A percentile compares a stretch with the other conserved stretches of the same genome.
These are phyloP conservation scores for Hippocampus mohnikei DNA, from an alignment of 2,113 vertebrate species.

Conservation along the genomic window DNA sequence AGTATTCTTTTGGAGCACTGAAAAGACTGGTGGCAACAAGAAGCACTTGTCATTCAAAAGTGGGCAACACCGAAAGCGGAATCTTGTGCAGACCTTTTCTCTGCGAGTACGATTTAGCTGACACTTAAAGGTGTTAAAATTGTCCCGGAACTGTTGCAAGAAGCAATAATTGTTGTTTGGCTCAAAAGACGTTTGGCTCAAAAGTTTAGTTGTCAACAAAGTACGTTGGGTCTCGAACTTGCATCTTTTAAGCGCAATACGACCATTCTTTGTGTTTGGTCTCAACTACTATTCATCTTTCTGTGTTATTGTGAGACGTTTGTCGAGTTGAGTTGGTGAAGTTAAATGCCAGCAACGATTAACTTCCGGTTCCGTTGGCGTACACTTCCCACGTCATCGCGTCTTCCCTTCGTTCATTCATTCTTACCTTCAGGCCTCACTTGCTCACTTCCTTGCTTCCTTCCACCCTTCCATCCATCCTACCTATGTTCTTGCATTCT, in stretches of 20 bases:
- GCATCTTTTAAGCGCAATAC: not conserved
- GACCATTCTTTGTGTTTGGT: not conserved
- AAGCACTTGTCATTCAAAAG: constrained; percentile 54
- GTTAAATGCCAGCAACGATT: not conserved
- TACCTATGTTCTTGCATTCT: too few relatives aligned
- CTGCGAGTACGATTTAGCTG: not conserved
- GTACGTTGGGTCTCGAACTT: not conserved
- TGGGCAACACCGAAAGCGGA: constrained; percentile 53
- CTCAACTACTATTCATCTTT: not conserved
- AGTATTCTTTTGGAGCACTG: not conserved
- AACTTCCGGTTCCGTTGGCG: not conserved
- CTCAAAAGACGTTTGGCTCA: not conserved
- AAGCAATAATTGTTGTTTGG: not conserved
- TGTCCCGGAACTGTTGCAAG: not conserved
- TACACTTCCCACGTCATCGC: too few relatives aligned
- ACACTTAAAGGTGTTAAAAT: not conserved
- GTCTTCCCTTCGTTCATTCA: too few relatives aligned
- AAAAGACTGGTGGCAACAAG: constrained; percentile 20
- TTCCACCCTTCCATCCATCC: not conserved
- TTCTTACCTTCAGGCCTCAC: too few relatives aligned
- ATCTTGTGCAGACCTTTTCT: constrained; percentile 39
- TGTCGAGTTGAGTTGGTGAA: not conserved
- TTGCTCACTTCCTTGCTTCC: not conserved
- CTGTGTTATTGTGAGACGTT: not conserved
- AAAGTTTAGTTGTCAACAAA: not conserved